These are phyloP conservation scores for Rhyacophila evoluta DNA, from an alignment of 2,888 invertebrate species.

Conservation along the genomic window DNA sequence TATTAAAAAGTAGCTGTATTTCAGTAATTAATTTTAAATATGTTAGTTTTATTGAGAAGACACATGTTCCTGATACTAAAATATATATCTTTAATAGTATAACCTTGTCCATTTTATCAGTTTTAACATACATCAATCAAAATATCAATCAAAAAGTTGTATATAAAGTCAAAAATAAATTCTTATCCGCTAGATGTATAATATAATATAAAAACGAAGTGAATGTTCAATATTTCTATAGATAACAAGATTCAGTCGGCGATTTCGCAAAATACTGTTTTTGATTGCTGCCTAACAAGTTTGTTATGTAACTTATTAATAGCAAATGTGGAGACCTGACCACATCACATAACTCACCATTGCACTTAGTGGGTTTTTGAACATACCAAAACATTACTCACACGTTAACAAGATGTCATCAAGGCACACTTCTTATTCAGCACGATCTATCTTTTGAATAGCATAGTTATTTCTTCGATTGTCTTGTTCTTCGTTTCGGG, in stretches of 20 bases:
- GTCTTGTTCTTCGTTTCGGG: conserved; percentile 69
- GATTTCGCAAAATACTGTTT: conserved; percentile 40
- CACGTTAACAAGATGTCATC: not conserved
- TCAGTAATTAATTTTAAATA: too few relatives aligned
- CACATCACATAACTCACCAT: not conserved
- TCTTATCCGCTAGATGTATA: not conserved
- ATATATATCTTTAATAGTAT: too few relatives aligned
- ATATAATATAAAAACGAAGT: not conserved
- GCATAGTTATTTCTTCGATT: conserved; percentile 68
- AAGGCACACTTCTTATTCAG: not conserved
- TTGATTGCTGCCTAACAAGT: conserved; percentile 4
- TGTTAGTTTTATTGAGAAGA: too few relatives aligned
- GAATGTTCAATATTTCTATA: not conserved
- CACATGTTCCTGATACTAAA: too few relatives aligned
- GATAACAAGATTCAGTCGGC: not conserved
- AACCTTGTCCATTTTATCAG: too few relatives aligned
- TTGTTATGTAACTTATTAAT: conserved; percentile 17
- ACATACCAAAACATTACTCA: not conserved
- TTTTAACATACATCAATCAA: too few relatives aligned
- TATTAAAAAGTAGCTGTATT: too few relatives aligned
- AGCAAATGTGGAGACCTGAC: not conserved
- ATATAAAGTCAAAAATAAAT: conserved; percentile 25
- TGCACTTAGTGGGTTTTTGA: not conserved
- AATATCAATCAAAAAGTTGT: not conserved
- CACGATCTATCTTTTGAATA: conserved; percentile 60